Base-by-base conservation (phyloP, 1,140 invertebrate genomes). In the Lordiphosa collinella region DNA sequence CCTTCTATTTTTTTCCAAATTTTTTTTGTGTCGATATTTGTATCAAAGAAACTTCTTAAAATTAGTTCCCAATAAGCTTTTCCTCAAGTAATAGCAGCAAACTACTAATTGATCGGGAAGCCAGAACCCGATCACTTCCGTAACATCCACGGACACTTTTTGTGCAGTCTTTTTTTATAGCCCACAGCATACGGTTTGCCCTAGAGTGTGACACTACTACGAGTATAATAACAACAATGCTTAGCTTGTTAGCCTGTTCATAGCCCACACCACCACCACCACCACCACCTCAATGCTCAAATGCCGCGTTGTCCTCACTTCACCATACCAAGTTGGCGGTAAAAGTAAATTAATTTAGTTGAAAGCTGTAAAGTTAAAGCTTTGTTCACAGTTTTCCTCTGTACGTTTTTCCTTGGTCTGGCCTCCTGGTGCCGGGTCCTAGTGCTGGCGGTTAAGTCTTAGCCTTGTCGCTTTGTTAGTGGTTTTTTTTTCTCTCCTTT, bases 281-380 rank as follows among this genome's bases (percentile, higher is more conserved):
- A n/a, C n/a, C n/a, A 16, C 13, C 47, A 35, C 22, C 25, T 7
- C 22, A 25, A 25, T 25, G 22, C 22, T 25, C 22, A 25, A 25
- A 25, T 22, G 29, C 13, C 55, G 13, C 18, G 47, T 55, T 66
- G 61, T 54, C 16, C 50, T 52, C 46, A 18, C 40, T 50, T 41
- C 31, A 38, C 29, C 6, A 25, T 25, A 25, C 14, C 9, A 49
- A 49, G 12, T 49, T 62, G 64, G 47, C 63, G 32, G 66, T 72
- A 86, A 86, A 86, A 86, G 82, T 86, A 86, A 86, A 86, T 86
- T 86, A 86, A 86, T 86, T 86, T 86, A 86, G 82, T 82, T 76
- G 80, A 86, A 86, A 86, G 82, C 82, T 86, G 76, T 86, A 86
- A 86, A 86, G 82, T 86, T 82, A 78, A 86, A 78, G 76, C 82